These are phyloP conservation scores for Drosophila saltans DNA, from an alignment of 1,140 invertebrate species.

Conservation along the genomic window DNA sequence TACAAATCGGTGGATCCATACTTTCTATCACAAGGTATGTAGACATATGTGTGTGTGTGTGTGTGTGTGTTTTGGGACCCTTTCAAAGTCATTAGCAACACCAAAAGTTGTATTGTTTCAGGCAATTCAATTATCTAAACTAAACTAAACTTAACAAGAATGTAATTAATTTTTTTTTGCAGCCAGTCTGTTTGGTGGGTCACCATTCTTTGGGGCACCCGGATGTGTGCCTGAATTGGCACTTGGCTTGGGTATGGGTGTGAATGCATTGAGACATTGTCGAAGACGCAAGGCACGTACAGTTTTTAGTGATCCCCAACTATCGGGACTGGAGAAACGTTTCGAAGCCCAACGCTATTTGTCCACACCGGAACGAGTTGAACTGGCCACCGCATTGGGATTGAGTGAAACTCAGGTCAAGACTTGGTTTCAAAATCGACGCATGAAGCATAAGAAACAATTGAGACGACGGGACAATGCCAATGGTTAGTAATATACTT, in stretches of 20 bases:
- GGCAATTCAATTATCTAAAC: constrained; percentile 15
- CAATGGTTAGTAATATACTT: constrained; percentile 67
- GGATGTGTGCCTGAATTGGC: constrained; percentile 83
- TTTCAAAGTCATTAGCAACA: constrained; percentile 65
- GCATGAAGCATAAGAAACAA: constrained; percentile 99
- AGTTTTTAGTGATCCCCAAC: constrained; percentile 98
- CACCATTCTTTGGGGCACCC: constrained; percentile 83
- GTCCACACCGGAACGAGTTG: constrained; percentile 97
- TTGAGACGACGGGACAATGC: constrained; percentile 85
- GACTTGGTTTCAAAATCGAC: constrained; percentile 98
- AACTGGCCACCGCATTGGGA: constrained; percentile 95
- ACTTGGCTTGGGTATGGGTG: constrained; percentile 85
- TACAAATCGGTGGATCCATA: constrained; percentile 88
- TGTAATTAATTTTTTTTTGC: constrained; percentile 57
- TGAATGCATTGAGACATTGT: constrained; percentile 93
- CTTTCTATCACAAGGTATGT: constrained; percentile 87
- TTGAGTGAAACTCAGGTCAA: constrained; percentile 99
- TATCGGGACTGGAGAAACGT: constrained; percentile 96
- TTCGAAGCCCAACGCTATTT: constrained; percentile 98
- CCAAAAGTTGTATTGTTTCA: constrained; percentile 50
- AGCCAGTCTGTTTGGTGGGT: constrained; percentile 79
- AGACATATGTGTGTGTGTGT: background rate
- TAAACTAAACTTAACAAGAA: constrained; percentile 50
- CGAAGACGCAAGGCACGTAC: constrained; percentile 96
- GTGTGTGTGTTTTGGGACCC: background rate